A percentile compares a stretch with the other conserved stretches of the same genome.
phyloP scores from a whole-genome alignment of 2,888 invertebrate genomes.

The Campoletis raptor region DNA sequence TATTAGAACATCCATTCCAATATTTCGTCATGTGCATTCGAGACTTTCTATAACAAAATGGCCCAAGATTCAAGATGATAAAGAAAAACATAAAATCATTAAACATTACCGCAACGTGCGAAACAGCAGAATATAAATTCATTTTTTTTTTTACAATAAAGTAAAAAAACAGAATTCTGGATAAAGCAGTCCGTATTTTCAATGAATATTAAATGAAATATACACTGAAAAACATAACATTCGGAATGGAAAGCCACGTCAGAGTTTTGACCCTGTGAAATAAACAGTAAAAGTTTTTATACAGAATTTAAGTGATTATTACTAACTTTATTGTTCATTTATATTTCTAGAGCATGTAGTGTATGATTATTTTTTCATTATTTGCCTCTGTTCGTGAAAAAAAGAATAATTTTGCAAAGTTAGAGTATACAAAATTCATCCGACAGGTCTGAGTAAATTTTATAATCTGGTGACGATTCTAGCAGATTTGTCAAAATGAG shows the following conservation, averaged over 20 bases:
- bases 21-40: background rate
- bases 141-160: too few relatives aligned
- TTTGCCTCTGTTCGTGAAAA: background rate
- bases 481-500: background rate
- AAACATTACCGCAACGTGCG: background rate
- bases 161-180: too few relatives aligned
- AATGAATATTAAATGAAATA: too few relatives aligned
- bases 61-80: background rate
- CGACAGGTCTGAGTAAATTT: background rate
- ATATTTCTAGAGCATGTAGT: too few relatives aligned
- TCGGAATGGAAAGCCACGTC: too few relatives aligned
- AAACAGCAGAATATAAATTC: background rate
- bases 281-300: too few relatives aligned
- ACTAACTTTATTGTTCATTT: too few relatives aligned
- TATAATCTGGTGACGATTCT: background rate
- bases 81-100: background rate
- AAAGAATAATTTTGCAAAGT: background rate
- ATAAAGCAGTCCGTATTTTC: too few relatives aligned
- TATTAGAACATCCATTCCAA: slow-evolving; percentile 25
- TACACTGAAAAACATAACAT: too few relatives aligned
- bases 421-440: background rate
- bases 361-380: too few relatives aligned
- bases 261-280: too few relatives aligned
- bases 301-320: too few relatives aligned
- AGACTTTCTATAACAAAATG: background rate